phyloP scores from a whole-genome alignment of 2,113 vertebrate genomes.

The Carassius carassius region DNA sequence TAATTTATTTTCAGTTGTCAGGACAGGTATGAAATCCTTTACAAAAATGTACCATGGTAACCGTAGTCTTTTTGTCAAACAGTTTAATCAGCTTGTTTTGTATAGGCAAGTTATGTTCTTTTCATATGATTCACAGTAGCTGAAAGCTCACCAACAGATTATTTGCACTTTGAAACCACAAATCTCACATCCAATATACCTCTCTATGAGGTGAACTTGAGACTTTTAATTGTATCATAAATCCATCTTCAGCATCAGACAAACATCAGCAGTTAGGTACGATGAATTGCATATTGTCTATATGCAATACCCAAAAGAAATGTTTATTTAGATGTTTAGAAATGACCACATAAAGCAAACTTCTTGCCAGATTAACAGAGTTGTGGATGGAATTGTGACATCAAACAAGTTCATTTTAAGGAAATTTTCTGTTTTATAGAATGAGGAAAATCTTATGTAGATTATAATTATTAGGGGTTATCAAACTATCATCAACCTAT shows the following conservation, averaged over 20 bases:
- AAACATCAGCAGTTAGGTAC: constrained; percentile 42
- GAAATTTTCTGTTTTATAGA: not conserved
- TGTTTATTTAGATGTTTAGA: constrained; percentile 69
- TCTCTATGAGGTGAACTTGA: constrained; percentile 20
- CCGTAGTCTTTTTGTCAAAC: too few species aligned
- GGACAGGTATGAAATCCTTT: too few species aligned
- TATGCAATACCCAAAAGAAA: constrained; percentile 45
- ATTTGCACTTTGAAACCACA: constrained; percentile 35
- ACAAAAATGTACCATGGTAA: too few species aligned
- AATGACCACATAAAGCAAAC: constrained; percentile 70
- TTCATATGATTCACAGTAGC: constrained; percentile 16
- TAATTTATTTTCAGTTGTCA: too few species aligned
- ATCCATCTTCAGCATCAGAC: constrained; percentile 45
- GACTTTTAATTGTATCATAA: not conserved
- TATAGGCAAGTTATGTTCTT: constrained; percentile 24
- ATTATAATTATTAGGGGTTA: not conserved
- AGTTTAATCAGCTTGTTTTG: not conserved
- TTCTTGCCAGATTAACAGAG: constrained; percentile 37
- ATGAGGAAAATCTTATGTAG: not conserved
- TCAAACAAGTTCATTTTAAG: not conserved
- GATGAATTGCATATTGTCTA: constrained; percentile 33
- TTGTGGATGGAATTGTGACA: not conserved
- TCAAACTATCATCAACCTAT: not conserved
- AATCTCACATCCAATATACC: constrained; percentile 8
- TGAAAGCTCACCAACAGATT: constrained; percentile 27